phyloP scores from a whole-genome alignment of 2,113 vertebrate species.

The Oryzias woworae region DNA sequence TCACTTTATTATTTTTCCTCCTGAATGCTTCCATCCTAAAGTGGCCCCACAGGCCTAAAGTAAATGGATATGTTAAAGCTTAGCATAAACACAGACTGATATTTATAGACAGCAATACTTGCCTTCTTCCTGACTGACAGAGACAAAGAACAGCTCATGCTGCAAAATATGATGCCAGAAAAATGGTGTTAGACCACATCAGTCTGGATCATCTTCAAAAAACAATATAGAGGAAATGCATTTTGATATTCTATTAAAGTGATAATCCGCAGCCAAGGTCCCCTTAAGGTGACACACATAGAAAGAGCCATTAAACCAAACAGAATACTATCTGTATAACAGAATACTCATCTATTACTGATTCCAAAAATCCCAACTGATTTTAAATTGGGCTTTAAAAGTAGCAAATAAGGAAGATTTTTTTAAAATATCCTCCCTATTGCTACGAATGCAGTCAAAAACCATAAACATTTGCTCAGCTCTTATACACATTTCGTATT shows the following conservation, averaged over 20 bases:
- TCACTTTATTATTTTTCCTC: constrained; percentile 8
- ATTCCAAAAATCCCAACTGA: too few species aligned
- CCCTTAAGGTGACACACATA: too few species aligned
- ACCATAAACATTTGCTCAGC: too few species aligned
- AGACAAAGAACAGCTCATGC: background rate
- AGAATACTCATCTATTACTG: too few species aligned
- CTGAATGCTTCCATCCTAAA: constrained; percentile 45
- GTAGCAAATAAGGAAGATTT: too few species aligned
- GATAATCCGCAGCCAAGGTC: too few species aligned
- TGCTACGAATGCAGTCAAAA: too few species aligned
- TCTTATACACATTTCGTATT: too few species aligned
- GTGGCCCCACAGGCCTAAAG: constrained; percentile 38
- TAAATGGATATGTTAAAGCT: constrained; percentile 49
- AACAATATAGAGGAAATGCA: background rate
- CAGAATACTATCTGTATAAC: too few species aligned
- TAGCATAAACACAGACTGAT: constrained; percentile 31
- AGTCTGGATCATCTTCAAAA: constrained; percentile 7
- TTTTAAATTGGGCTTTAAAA: too few species aligned
- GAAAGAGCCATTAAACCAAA: too few species aligned
- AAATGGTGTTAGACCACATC: constrained; percentile 6
- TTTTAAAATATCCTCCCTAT: too few species aligned
- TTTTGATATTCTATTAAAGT: background rate
- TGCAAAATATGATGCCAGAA: constrained; percentile 22
- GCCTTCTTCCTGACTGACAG: constrained; percentile 1
- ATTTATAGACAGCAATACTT: constrained; percentile 33